Percentiles rank a stretch among this genome's conserved stretches.
These are phyloP conservation scores for Trichogramma dendrolimi DNA, from an alignment of 2,888 invertebrate genomes.

Conservation along the genomic window DNA sequence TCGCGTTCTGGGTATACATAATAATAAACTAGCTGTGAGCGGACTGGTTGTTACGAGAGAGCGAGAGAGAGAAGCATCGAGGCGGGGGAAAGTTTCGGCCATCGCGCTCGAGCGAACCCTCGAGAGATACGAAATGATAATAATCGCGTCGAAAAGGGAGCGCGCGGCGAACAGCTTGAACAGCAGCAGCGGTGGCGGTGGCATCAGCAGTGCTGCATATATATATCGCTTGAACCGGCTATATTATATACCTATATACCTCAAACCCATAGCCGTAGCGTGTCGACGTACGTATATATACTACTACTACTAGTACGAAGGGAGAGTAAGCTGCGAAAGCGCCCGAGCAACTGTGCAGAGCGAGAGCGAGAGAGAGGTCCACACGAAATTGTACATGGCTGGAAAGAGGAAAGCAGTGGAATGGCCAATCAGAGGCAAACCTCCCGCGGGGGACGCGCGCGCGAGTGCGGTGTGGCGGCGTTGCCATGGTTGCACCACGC, in stretches of 20 bases:
- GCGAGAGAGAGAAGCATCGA: background rate
- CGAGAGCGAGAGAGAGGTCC: conserved; percentile 22
- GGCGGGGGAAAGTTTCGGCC: conserved; percentile 12
- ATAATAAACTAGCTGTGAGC: too few species aligned
- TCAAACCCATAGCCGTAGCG: too few species aligned
- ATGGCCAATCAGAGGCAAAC: conserved; percentile 51
- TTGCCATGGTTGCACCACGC: conserved; percentile 47
- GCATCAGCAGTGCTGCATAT: conserved; percentile 32
- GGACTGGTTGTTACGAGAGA: background rate
- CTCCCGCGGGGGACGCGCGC: conserved; percentile 45
- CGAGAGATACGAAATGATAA: conserved; percentile 47
- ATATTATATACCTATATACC: too few species aligned
- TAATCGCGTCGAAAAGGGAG: conserved; percentile 31
- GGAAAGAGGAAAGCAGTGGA: conserved; percentile 42
- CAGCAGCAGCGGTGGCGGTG: conserved; percentile 14
- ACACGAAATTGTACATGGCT: conserved; percentile 39
- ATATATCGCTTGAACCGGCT: too few species aligned
- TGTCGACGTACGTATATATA: too few species aligned
- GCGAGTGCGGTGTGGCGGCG: conserved; percentile 36
- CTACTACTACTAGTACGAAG: too few species aligned
- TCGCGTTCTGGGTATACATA: too few species aligned
- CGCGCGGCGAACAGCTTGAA: background rate
- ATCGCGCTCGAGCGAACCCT: conserved; percentile 40
- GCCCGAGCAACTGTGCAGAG: conserved; percentile 27
- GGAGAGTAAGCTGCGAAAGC: conserved; percentile 10